These are phyloP conservation scores for Megaleporinus macrocephalus DNA, from an alignment of 2,113 vertebrate species.

Conservation along the genomic window DNA sequence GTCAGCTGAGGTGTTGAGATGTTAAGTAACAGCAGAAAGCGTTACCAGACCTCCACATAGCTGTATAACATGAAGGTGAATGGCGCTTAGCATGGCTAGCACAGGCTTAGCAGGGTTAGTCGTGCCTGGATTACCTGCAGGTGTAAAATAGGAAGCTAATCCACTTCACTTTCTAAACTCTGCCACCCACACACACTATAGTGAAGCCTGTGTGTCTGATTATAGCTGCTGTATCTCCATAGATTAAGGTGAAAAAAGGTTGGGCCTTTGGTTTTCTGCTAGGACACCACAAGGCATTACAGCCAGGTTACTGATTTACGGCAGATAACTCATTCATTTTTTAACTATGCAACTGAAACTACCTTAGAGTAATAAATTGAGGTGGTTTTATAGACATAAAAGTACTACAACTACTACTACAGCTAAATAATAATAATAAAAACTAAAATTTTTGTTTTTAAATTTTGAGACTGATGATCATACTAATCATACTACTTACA, in stretches of 20 bases:
- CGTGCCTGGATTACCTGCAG: slow-evolving; percentile 75
- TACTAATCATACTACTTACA: not conserved
- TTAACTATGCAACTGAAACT: not conserved
- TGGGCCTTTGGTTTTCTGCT: slow-evolving; percentile 13
- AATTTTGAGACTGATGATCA: not conserved
- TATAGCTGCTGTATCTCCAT: not conserved
- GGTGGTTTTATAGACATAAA: too few species aligned
- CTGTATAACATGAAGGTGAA: slow-evolving; percentile 43
- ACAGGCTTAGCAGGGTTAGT: slow-evolving; percentile 68
- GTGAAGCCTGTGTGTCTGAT: not conserved
- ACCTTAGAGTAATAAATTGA: not conserved
- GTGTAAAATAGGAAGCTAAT: slow-evolving; percentile 81
- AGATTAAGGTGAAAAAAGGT: slow-evolving; percentile 1
- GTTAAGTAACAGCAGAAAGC: slow-evolving; percentile 62
- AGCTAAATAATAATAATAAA: not conserved
- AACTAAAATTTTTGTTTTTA: not conserved
- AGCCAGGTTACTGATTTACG: not conserved
- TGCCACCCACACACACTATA: slow-evolving; percentile 29
- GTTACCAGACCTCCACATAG: slow-evolving; percentile 36
- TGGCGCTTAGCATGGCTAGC: slow-evolving; percentile 65
- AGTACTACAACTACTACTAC: too few species aligned
- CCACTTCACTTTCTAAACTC: slow-evolving; percentile 74
- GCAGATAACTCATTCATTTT: too few species aligned
- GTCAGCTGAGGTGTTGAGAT: slow-evolving; percentile 27
- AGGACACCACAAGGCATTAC: not conserved